Base-by-base conservation (phyloP, 2,113 vertebrate species). In the Grammomys surdaster region DNA sequence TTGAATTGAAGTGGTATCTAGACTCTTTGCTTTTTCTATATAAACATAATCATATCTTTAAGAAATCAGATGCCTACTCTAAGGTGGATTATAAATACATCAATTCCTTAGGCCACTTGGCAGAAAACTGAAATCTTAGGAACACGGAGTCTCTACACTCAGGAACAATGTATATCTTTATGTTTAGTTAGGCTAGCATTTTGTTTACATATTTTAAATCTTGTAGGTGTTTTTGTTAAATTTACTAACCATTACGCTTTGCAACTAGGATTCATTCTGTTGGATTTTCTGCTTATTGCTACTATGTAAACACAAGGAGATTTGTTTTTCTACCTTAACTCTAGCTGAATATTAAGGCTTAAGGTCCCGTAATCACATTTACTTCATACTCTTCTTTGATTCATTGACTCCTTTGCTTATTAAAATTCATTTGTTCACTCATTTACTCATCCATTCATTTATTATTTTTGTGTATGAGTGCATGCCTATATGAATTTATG, bases 141-240 rank as follows among this genome's bases (percentile, higher is more conserved):
- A 86, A 93, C 46, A 56, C 20, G 26, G 20, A 20, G 51, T 17
- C 51, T 28, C 56, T 95, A 11, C 77, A 60, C 36, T 46, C 28
- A 51, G 40, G 26, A 0, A 20, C 63, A 75, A 58, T 26, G 5
- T 73, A 9, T 56, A 78, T 73, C 73, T 82, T 76, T 90, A n/a
- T 19, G 36, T 56, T 95, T 80, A 58, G 43, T 78, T 89, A 54
- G 24, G 72, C 20, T 88, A 65, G 65, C 24, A 65, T 76, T 70
- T 91, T 86, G 40, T 88, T 94, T 89, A 90, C 14, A 60, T 86
- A n/a, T 58, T 89, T 56, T 33, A 90, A 86, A 89, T 91, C 24
- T 70, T 89, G 40, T 11, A 17, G 84, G 5, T 80, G 63, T 80
- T 95, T 96, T 96, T 94, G 28, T 81, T 90, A 63, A 58, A 76